Evolutionary conservation across 2,888 invertebrate genomes (phyloP), one percentile per base, ranked within the genome.

Genomic region (Sclerodermus sp.): DNA sequence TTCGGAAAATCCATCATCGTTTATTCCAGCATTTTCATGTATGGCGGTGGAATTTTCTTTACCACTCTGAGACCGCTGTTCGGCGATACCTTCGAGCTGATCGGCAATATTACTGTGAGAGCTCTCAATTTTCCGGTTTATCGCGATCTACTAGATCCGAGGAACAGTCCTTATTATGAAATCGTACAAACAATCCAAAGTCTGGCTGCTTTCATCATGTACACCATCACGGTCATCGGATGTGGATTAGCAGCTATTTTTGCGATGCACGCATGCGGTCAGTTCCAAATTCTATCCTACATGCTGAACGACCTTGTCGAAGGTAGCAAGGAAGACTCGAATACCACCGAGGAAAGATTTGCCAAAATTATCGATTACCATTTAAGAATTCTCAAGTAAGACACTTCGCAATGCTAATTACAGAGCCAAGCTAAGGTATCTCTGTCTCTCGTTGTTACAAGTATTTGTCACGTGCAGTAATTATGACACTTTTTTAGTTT

Each of bases 261-360:
- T n/a, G 70, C 62, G 1, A 66, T 69, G 51, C 76, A 76, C 40
- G 66, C 68, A 1, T 74, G 74, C 29, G 73, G 71, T 2, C 74
- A 76, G n/a, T 62, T 72, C 1, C 59, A 60, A 13, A 67, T 76
- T 12, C 60, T 74, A 2, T 53, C 60, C 36, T 15, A 12, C 1
- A 55, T 59, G 9, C 41, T 74, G 16, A 47, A 60, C 1, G 52
- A 53, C 16, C 50, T 68, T 5, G 58, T 69, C 13, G 55, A 59
- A 3, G 57, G 53, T 0, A 40, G 37, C 1, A 34, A 32, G 12
- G 15, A 13, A 1, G 10, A 32, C 1, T 4, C 9, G 8, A 14
- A 39, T 2, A 39, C 37, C 0, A 15, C 41, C 0, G 45, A 54
- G 0, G 23, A 55, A 15, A 47, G 50, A 30, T 53, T 68, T 29